These are phyloP conservation scores for Caenorhabditis inopinata DNA, from an alignment of 1,140 invertebrate species.

Conservation along the genomic window DNA sequence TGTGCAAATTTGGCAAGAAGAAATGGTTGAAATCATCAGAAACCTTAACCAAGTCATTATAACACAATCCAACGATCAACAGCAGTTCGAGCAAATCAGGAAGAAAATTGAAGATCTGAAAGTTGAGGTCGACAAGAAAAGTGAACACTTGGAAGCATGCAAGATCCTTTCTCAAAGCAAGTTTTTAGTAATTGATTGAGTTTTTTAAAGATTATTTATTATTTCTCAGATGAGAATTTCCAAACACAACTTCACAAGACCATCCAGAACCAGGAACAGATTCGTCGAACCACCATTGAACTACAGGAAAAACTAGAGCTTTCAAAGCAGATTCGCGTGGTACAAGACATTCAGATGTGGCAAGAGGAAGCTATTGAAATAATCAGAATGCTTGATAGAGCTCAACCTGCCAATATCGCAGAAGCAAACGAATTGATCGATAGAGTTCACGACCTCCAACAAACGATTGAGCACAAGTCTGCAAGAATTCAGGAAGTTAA, in stretches of 20 bases:
- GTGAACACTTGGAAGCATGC: slow-evolving; percentile 22
- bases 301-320: not conserved
- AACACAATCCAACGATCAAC: not conserved
- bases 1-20: slow-evolving; percentile 43
- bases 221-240: not conserved
- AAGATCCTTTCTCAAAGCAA: not conserved
- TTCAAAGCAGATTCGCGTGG: slow-evolving; percentile 8
- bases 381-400: slow-evolving; percentile 14
- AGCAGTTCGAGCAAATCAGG: not conserved
- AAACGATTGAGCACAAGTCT: not conserved
- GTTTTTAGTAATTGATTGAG: not conserved
- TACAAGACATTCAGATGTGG: slow-evolving; percentile 51
- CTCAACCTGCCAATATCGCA: not conserved
- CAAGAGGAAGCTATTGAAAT: slow-evolving; percentile 39
- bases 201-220: not conserved
- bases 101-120: slow-evolving; percentile 13
- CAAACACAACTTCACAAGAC: slow-evolving; percentile 17
- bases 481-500: not conserved
- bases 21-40: slow-evolving; percentile 27
- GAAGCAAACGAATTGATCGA: not conserved
- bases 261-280: slow-evolving; percentile 4
- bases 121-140: slow-evolving; percentile 30
- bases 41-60: slow-evolving; percentile 2
- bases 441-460: slow-evolving; percentile 2
- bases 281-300: not conserved